Conservation (phyloP, 2,888 invertebrate species). For the Megaustenia siamemsis region DNA sequence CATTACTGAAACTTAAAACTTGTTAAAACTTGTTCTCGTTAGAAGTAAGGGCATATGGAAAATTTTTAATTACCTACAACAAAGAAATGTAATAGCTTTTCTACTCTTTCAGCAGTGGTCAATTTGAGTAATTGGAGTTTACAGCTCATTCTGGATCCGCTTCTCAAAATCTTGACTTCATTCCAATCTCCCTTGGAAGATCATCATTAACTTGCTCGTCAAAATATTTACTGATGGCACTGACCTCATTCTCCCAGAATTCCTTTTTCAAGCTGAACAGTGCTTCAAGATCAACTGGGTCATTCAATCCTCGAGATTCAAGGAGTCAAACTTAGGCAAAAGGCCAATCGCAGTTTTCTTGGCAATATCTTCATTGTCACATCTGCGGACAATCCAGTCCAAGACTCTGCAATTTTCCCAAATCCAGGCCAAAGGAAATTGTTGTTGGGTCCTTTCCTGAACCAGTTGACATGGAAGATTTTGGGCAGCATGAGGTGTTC, state of each 20-base stretch:
- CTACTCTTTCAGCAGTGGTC: background rate
- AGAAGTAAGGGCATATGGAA: background rate
- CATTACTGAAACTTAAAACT: background rate
- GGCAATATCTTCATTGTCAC: slow-evolving; percentile 80
- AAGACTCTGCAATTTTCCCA: slow-evolving; percentile 95
- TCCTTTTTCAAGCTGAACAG: slow-evolving; percentile 92
- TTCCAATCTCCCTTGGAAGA: slow-evolving; percentile 88
- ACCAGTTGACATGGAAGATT: slow-evolving; percentile 99
- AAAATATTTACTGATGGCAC: slow-evolving; percentile 92
- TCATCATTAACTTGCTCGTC: slow-evolving; percentile 94
- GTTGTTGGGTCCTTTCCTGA: slow-evolving; percentile 91
- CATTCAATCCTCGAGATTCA: slow-evolving; percentile 88
- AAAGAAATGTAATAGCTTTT: background rate
- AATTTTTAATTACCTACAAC: background rate
- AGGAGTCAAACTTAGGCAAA: slow-evolving; percentile 79
- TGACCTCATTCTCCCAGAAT: slow-evolving; percentile 92
- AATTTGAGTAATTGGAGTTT: background rate
- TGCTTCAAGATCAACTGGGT: slow-evolving; percentile 87
- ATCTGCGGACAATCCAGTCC: slow-evolving; percentile 95
- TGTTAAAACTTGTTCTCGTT: background rate
- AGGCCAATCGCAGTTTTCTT: slow-evolving; percentile 87
- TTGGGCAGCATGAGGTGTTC: slow-evolving; percentile 87
- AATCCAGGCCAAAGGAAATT: slow-evolving; percentile 99
- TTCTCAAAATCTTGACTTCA: slow-evolving; percentile 85
- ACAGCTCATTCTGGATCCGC: slow-evolving; percentile 80